Evolutionary conservation across 53 echinoderm and acorn worm species (phyloP).

Genomic region (Holothuria leucospilota): DNA sequence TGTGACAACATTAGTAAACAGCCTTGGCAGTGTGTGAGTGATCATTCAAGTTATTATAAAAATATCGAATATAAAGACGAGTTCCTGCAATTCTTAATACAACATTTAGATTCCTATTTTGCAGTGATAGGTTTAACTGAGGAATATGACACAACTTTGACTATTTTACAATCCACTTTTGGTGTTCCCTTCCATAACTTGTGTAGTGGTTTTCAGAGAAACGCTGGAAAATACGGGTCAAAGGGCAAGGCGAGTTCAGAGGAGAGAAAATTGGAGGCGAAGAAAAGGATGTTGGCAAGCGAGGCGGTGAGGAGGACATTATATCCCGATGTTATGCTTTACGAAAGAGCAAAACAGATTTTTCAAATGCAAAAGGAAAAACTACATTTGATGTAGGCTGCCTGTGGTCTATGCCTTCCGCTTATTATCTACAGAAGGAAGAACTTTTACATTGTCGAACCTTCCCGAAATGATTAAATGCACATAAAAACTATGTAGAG

Average conservation of each 20-base stretch:
- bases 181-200: conserved; percentile 73
- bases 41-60: background rate
- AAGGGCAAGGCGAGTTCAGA: background rate
- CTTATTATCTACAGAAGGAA: too few relatives aligned
- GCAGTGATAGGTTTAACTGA: conserved; percentile 86
- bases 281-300: conserved; percentile 10
- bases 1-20: conserved; percentile 12
- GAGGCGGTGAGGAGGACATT: background rate
- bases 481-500: too few relatives aligned
- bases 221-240: conserved; percentile 45
- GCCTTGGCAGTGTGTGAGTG: conserved; percentile 7
- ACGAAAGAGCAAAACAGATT: conserved; percentile 31
- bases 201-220: conserved; percentile 59
- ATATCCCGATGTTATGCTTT: conserved; percentile 32
- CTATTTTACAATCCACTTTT: conserved; percentile 74
- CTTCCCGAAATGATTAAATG: too few relatives aligned
- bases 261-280: conserved; percentile 5
- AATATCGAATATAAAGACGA: conserved; percentile 37
- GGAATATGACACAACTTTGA: conserved; percentile 75
- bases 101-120: conserved; percentile 85
- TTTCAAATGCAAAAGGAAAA: conserved; percentile 20
- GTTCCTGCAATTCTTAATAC: conserved; percentile 61
- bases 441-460: too few relatives aligned
- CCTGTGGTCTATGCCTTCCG: too few relatives aligned
- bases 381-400: too few relatives aligned